These are phyloP conservation scores for Gallinago stenura DNA, from an alignment of 2,797 vertebrate species.

Conservation along the genomic window DNA sequence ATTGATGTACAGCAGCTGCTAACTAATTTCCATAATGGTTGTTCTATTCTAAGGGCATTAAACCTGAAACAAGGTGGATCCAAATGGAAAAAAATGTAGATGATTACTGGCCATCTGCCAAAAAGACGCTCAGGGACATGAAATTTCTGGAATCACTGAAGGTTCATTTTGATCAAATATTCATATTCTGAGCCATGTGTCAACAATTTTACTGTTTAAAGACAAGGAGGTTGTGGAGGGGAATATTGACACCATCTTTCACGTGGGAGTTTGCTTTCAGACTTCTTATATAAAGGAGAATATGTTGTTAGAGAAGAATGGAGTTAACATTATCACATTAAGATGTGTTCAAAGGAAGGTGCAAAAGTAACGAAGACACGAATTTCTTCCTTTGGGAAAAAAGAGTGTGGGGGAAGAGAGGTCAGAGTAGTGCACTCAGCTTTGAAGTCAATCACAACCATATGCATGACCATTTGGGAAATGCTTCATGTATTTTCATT, in stretches of 20 bases:
- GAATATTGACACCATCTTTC: conserved; percentile 33
- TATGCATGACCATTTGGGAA: conserved; percentile 42
- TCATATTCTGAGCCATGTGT: conserved; percentile 64
- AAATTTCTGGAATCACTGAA: conserved; percentile 74
- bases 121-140: conserved; percentile 60
- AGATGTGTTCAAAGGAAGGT: neutral
- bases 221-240: conserved; percentile 17
- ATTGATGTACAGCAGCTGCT: conserved; percentile 81
- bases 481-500: conserved; percentile 42
- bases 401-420: neutral
- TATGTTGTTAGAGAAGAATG: neutral
- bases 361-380: neutral
- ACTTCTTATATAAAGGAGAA: neutral
- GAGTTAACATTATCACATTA: neutral
- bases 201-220: conserved; percentile 59
- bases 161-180: conserved; percentile 72
- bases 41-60: conserved; percentile 77
- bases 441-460: conserved; percentile 51
- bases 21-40: conserved; percentile 83
- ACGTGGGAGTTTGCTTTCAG: neutral
- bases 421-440: neutral
- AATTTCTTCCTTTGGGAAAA: conserved; percentile 3
- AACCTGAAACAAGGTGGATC: conserved; percentile 76
- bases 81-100: conserved; percentile 72
- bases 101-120: conserved; percentile 76